Percentiles rank a stretch among this genome's conserved stretches.
Evolutionary conservation across 2,888 invertebrate genomes (phyloP).

Genomic region (Ophion slaviceki): DNA sequence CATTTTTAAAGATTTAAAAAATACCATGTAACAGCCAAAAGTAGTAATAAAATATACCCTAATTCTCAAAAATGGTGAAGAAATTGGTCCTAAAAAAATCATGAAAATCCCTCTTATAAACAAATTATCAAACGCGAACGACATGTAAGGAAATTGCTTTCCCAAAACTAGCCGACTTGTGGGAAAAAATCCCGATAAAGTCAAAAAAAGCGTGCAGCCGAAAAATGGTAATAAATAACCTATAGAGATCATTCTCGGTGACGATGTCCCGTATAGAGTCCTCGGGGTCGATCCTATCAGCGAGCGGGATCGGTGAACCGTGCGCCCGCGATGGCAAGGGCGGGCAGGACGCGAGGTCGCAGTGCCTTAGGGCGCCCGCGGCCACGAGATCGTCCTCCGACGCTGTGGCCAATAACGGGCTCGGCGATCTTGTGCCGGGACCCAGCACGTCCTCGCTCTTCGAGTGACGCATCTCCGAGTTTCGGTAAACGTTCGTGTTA

Average conservation of each 20-base stretch:
- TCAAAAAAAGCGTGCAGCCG: too few relatives aligned
- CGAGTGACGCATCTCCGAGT: conserved; percentile 81
- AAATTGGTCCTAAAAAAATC: too few relatives aligned
- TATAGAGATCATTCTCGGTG: conserved; percentile 87
- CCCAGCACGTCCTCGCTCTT: conserved; percentile 81
- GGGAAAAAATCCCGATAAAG: too few relatives aligned
- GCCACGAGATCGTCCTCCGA: conserved; percentile 81
- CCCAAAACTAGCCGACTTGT: too few relatives aligned
- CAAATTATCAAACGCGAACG: too few relatives aligned
- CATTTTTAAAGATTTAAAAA: too few relatives aligned
- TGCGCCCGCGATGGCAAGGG: conserved; percentile 73
- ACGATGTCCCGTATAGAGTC: conserved; percentile 87
- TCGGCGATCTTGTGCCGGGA: conserved; percentile 74
- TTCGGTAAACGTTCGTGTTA: conserved; percentile 72
- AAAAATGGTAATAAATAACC: conserved; percentile 78
- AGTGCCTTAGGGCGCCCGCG: conserved; percentile 76
- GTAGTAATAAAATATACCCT: too few relatives aligned
- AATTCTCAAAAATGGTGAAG: too few relatives aligned
- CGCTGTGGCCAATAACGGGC: conserved; percentile 75
- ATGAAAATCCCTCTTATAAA: too few relatives aligned
- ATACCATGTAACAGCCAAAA: too few relatives aligned
- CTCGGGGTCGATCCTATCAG: conserved; percentile 86
- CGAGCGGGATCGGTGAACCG: conserved; percentile 73
- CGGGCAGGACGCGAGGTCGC: conserved; percentile 64
- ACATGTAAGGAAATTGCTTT: too few relatives aligned